A percentile compares a stretch with the other conserved stretches of the same genome.
Evolutionary conservation across 2,888 invertebrate genomes (phyloP).

Genomic region (Zeuzera pyrina): DNA sequence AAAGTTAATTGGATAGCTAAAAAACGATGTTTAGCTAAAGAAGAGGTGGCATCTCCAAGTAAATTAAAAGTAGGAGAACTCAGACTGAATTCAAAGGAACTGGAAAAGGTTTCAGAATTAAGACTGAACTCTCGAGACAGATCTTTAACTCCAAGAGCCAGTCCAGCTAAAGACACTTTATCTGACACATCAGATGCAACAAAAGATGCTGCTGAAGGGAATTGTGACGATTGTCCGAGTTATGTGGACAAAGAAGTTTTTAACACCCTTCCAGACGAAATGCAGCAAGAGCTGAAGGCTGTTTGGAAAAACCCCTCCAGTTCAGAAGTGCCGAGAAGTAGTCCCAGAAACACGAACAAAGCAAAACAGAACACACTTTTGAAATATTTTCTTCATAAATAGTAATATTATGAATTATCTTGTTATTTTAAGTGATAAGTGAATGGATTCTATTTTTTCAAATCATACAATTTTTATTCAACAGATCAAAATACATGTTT

Average conservation of each 20-base stretch:
- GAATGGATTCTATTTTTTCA: constrained; percentile 74
- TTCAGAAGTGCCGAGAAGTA: constrained; percentile 51
- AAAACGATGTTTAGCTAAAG: constrained; percentile 58
- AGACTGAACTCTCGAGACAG: constrained; percentile 59
- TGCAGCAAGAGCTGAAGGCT: constrained; percentile 82
- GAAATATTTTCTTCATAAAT: constrained; percentile 80
- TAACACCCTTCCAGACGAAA: constrained; percentile 78
- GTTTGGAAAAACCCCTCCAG: constrained; percentile 74
- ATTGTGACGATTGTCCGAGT: constrained; percentile 74
- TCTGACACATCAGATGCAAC: constrained; percentile 55
- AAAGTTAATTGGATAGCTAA: constrained; percentile 67
- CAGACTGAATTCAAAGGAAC: constrained; percentile 75
- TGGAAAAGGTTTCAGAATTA: constrained; percentile 69
- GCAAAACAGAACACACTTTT: constrained; percentile 75
- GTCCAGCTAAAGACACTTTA: constrained; percentile 56
- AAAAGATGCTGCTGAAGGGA: constrained; percentile 49
- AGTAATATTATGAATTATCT: constrained; percentile 69
- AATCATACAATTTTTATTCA: constrained; percentile 71
- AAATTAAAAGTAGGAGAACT: constrained; percentile 79
- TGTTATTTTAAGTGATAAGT: constrained; percentile 69
- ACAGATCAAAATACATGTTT: constrained; percentile 72
- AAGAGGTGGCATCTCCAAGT: constrained; percentile 77
- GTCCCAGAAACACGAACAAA: constrained; percentile 67
- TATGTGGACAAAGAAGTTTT: constrained; percentile 80
- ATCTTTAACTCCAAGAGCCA: constrained; percentile 58